A percentile compares a stretch with the other conserved stretches of the same genome.
Evolutionary conservation across 2,888 invertebrate genomes (phyloP).

Genomic region (Euplagia quadripunctaria): DNA sequence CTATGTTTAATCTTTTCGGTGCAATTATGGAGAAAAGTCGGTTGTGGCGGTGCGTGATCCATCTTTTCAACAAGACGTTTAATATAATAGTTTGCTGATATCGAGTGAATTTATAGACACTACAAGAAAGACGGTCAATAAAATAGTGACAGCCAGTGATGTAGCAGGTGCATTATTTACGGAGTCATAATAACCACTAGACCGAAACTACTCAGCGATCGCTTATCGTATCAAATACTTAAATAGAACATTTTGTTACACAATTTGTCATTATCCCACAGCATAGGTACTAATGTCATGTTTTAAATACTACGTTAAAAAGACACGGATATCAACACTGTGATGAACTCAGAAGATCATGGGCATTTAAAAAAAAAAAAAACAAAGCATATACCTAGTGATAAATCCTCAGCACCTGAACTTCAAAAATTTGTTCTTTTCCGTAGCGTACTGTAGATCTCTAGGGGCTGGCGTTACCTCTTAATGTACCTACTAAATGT

Average conservation of each 20-base stretch:
- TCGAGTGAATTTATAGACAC: not conserved
- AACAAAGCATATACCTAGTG: too few species aligned
- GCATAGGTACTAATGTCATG: slow-evolving; percentile 31
- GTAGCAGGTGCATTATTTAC: slow-evolving; percentile 32
- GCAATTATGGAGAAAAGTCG: slow-evolving; percentile 30
- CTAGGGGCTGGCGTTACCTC: too few species aligned
- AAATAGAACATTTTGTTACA: slow-evolving; percentile 60
- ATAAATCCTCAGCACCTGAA: too few species aligned
- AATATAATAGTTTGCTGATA: slow-evolving; percentile 11
- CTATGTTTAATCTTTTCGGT: slow-evolving; percentile 27
- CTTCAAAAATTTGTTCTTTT: too few species aligned
- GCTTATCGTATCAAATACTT: slow-evolving; percentile 50
- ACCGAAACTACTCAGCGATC: slow-evolving; percentile 56
- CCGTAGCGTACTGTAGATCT: not conserved
- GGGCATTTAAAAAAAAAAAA: not conserved
- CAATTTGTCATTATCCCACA: slow-evolving; percentile 56
- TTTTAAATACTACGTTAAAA: slow-evolving; percentile 17
- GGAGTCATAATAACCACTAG: slow-evolving; percentile 52
- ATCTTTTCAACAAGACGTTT: slow-evolving; percentile 16
- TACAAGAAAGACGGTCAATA: not conserved
- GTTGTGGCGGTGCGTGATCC: slow-evolving; percentile 19
- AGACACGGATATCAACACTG: not conserved
- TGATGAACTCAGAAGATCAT: not conserved
- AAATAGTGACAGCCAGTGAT: slow-evolving; percentile 25
- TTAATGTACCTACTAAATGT: not conserved